These are phyloP conservation scores for Rhamphomyia laevipes DNA, from an alignment of 2,888 invertebrate genomes.

Conservation along the genomic window DNA sequence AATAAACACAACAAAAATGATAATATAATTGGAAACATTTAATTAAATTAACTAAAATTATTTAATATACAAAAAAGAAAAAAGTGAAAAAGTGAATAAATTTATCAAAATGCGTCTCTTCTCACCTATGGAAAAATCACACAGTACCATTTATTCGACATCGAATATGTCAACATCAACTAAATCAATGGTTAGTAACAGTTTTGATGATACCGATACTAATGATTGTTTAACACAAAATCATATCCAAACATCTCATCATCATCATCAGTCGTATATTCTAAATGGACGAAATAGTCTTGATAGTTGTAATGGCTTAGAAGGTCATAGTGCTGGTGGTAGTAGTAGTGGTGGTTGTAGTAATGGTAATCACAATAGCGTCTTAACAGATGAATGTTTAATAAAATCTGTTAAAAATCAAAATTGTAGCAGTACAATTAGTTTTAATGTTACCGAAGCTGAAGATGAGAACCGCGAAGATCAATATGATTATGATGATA, in stretches of 20 bases:
- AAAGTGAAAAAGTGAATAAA: neutral
- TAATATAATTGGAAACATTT: no score
- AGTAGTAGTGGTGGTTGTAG: neutral
- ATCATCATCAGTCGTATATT: conserved; percentile 4
- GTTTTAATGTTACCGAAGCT: conserved; percentile 4
- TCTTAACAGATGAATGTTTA: neutral
- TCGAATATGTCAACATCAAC: conserved; percentile 15
- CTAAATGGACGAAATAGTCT: neutral
- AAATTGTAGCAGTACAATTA: neutral
- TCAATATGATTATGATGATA: conserved; percentile 15
- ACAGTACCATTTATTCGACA: conserved; percentile 16
- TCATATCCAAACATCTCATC: conserved; percentile 1
- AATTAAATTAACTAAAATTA: no score
- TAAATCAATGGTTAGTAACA: conserved; percentile 13
- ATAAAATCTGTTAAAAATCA: neutral
- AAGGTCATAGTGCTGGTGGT: neutral
- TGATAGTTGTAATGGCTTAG: neutral
- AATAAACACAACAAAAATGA: no score
- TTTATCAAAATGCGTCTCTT: conserved; percentile 17
- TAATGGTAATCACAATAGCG: neutral
- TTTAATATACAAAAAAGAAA: no score
- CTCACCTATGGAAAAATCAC: conserved; percentile 18
- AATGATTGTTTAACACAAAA: conserved; percentile 4
- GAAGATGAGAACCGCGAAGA: conserved; percentile 8
- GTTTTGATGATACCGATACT: conserved; percentile 5